Evolutionary conservation across 2,797 vertebrate species (phyloP).

Genomic region (Ara ararauna): DNA sequence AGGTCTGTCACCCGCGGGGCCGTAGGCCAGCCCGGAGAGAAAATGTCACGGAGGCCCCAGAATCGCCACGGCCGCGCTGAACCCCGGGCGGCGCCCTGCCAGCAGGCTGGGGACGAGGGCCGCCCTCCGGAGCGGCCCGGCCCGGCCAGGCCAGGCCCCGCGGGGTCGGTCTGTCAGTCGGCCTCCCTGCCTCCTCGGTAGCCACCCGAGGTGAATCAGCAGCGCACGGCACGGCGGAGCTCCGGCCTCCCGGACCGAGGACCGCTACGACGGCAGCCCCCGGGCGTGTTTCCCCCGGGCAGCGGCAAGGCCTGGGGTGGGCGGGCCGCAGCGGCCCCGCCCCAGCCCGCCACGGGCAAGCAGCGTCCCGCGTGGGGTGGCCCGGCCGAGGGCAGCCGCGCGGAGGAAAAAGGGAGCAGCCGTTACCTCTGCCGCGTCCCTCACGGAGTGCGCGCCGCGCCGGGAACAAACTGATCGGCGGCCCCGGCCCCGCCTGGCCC

Average conservation of each 20-base stretch:
- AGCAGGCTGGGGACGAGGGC: not conserved
- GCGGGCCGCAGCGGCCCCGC: not conserved
- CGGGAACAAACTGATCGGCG: not conserved
- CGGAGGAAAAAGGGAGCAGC: accelerated
- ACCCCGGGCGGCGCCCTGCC: not conserved
- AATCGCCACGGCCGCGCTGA: not conserved
- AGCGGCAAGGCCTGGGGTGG: not conserved
- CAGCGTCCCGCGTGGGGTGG: not conserved
- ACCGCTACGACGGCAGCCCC: not conserved
- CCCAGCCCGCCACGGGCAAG: not conserved
- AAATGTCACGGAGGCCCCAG: not conserved
- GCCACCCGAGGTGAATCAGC: not conserved
- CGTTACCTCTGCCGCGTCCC: not conserved
- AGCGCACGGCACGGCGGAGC: not conserved
- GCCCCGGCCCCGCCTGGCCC: not conserved
- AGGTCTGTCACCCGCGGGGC: not conserved
- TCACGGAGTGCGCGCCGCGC: not conserved
- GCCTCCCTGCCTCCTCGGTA: not conserved
- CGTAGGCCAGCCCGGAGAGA: not conserved
- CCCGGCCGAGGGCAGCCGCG: not conserved
- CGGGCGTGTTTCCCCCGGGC: not conserved
- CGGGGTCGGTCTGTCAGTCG: not conserved
- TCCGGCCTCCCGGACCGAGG: not conserved
- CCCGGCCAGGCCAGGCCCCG: not conserved
- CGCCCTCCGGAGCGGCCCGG: not conserved